phyloP scores from a whole-genome alignment of 2,113 vertebrate genomes.

The Chaetorhynchus papuensis region DNA sequence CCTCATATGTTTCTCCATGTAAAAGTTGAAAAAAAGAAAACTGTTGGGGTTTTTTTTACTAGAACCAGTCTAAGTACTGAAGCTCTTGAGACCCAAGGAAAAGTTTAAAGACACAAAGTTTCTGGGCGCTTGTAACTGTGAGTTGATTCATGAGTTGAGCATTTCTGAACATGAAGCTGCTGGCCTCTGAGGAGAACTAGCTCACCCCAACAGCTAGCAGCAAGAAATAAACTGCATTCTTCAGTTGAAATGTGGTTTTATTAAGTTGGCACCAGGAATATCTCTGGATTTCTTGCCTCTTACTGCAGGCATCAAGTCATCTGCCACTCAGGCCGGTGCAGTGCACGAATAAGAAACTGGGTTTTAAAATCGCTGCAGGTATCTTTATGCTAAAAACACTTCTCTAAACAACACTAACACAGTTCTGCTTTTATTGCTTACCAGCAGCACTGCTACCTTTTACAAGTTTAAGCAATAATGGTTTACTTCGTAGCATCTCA shows the following conservation, averaged over 20 bases:
- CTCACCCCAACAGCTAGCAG: not conserved
- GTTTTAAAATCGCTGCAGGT: not conserved
- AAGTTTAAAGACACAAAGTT: not conserved
- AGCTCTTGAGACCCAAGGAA: not conserved
- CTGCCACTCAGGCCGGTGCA: not conserved
- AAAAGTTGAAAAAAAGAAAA: not conserved
- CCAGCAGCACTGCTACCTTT: not conserved
- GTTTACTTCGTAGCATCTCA: not conserved
- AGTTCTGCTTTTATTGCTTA: not conserved
- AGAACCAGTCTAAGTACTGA: not conserved
- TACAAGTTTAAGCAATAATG: not conserved
- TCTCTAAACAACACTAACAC: not conserved
- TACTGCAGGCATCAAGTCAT: not conserved
- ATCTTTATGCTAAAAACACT: not conserved
- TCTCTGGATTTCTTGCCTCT: constrained; percentile 1
- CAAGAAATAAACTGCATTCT: not conserved
- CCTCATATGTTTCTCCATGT: not conserved
- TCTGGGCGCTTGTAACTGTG: not conserved
- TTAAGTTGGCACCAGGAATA: not conserved
- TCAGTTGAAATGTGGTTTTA: not conserved
- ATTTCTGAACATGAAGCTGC: not conserved
- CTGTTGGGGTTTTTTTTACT: not conserved
- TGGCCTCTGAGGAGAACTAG: not conserved
- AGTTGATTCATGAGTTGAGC: not conserved
- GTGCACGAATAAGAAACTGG: not conserved